phyloP scores from a whole-genome alignment of 2,888 invertebrate genomes.

The Nemurella pictetii region DNA sequence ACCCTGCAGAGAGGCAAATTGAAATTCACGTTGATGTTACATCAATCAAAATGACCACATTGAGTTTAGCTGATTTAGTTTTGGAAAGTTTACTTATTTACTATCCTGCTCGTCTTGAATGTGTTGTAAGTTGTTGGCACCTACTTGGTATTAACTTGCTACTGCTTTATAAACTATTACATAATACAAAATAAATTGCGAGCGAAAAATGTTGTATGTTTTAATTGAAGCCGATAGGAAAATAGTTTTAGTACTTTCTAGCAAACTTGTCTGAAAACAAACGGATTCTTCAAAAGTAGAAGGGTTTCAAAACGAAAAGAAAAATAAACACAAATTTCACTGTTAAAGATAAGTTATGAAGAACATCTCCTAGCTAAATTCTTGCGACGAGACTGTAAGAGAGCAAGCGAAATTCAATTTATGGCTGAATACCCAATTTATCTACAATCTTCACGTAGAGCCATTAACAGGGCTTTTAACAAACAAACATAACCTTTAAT shows the following conservation, averaged over 20 bases:
- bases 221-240: neutral
- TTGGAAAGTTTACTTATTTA: neutral
- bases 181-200: no score
- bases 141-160: neutral
- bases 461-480: constrained; percentile 13
- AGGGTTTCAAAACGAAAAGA: neutral
- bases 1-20: neutral
- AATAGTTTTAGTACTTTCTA: neutral
- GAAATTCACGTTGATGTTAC: neutral
- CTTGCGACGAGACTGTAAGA: neutral
- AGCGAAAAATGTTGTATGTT: neutral
- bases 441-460: constrained; percentile 10
- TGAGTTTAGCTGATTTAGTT: neutral
- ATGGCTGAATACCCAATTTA: neutral
- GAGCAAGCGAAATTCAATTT: neutral
- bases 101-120: neutral
- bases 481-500: constrained; percentile 4
- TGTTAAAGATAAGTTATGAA: neutral
- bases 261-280: neutral
- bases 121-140: neutral
- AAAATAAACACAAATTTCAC: neutral
- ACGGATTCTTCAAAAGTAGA: neutral
- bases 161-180: no score
- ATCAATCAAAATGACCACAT: neutral
- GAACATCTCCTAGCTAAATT: neutral